These are phyloP conservation scores for Blennius ocellaris DNA, from an alignment of 2,113 vertebrate genomes.

Conservation along the genomic window DNA sequence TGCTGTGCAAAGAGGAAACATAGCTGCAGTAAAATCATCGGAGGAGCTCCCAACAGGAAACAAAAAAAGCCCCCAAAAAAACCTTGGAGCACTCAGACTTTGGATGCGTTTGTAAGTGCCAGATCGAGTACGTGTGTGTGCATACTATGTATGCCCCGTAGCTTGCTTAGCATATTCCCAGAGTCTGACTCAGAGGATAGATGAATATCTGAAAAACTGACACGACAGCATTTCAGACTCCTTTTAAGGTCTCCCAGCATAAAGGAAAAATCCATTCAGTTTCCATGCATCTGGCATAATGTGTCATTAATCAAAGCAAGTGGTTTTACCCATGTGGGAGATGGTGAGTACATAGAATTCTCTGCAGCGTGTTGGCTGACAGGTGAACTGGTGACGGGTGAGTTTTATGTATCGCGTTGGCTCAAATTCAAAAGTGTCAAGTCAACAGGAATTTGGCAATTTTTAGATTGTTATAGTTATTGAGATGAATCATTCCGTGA, in stretches of 20 bases:
- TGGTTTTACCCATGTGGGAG: not conserved
- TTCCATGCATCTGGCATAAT: not conserved
- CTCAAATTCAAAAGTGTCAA: no score
- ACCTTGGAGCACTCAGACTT: no score
- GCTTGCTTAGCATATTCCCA: slow-evolving; percentile 17
- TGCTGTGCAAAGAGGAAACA: not conserved
- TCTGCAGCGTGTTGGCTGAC: no score
- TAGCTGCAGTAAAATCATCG: not conserved
- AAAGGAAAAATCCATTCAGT: not conserved
- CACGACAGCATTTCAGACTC: not conserved
- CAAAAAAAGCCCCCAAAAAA: no score
- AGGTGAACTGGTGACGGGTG: no score
- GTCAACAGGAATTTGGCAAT: no score
- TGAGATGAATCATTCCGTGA: not conserved
- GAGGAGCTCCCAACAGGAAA: not conserved
- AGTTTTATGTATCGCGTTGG: no score
- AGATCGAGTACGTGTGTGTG: not conserved
- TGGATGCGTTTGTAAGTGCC: no score
- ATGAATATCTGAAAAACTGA: slow-evolving; percentile 8
- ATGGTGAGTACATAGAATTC: no score
- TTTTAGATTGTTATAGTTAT: not conserved
- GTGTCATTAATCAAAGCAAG: not conserved
- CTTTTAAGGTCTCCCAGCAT: not conserved
- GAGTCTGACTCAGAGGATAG: slow-evolving; percentile 20
- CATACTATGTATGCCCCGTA: slow-evolving; percentile 2